Conservation (phyloP, 2,797 vertebrate species). For the Diglossa cyanea region DNA sequence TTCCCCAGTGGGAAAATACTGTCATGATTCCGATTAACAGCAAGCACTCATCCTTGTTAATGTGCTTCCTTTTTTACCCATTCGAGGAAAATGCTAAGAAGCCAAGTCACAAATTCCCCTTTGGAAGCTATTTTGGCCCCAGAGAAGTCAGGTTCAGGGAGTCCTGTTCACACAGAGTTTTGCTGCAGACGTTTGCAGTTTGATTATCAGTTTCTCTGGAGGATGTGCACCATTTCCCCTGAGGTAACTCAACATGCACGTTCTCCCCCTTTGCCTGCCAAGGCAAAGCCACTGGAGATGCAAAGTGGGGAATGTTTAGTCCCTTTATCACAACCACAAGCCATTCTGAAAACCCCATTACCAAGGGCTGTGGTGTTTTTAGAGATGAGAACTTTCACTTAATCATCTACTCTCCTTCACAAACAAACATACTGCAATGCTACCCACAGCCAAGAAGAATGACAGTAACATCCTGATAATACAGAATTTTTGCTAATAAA, state of each 20-base stretch:
- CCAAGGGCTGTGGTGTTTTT: not conserved
- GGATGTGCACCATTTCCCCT: slow-evolving; percentile 14
- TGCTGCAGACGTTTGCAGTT: not conserved
- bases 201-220: not conserved
- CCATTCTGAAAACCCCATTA: not conserved
- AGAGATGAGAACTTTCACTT: not conserved
- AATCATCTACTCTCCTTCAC: not conserved
- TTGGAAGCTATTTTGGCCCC: not conserved
- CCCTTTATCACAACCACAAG: slow-evolving; percentile 3
- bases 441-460: not conserved
- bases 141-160: not conserved
- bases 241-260: not conserved
- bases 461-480: not conserved
- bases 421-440: not conserved
- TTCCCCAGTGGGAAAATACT: slow-evolving; percentile 17
- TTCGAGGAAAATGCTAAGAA: not conserved
- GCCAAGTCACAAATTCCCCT: not conserved
- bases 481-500: not conserved
- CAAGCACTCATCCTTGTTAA: not conserved
- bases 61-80: not conserved
- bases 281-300: not conserved
- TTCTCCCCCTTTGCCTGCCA: not conserved
- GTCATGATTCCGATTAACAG: not conserved
- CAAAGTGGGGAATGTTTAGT: not conserved
- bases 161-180: not conserved